Evolutionary conservation across 2,888 invertebrate genomes (phyloP).

Genomic region (Plebejus anna): DNA sequence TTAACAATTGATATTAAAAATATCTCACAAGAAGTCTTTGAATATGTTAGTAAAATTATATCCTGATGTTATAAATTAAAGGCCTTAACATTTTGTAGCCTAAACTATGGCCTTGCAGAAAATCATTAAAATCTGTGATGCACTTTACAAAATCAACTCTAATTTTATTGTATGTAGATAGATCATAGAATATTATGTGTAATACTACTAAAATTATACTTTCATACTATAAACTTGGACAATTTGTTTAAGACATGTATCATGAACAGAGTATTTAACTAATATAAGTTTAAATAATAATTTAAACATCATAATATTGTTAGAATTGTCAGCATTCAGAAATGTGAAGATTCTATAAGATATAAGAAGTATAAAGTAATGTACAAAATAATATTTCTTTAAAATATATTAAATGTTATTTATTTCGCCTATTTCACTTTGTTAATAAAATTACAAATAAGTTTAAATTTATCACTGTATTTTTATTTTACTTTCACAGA

Average conservation of each 20-base stretch:
- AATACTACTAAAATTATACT: constrained; percentile 38
- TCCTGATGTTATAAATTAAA: constrained; percentile 44
- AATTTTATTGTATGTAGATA: constrained; percentile 37
- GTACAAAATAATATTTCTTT: constrained; percentile 77
- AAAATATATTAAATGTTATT: constrained; percentile 75
- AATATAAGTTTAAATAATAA: constrained; percentile 31
- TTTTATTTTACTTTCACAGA: constrained; percentile 35
- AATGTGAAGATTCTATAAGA: constrained; percentile 37
- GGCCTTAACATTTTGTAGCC: constrained; percentile 57
- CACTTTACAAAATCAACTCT: constrained; percentile 67
- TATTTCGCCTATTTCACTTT: constrained; percentile 68
- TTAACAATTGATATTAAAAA: constrained; percentile 62
- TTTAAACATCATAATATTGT: constrained; percentile 27
- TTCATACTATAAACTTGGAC: constrained; percentile 17
- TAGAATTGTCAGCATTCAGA: constrained; percentile 27
- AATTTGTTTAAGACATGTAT: constrained; percentile 28
- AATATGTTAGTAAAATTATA: constrained; percentile 39
- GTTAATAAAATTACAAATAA: constrained; percentile 70
- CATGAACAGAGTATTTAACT: constrained; percentile 31
- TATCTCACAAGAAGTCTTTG: constrained; percentile 35
- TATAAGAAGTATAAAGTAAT: constrained; percentile 64
- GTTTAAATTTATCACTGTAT: constrained; percentile 49
- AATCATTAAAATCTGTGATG: constrained; percentile 71
- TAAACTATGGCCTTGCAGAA: constrained; percentile 63
- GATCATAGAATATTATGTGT: constrained; percentile 36